Evolutionary conservation across 2,888 invertebrate genomes (phyloP).

Genomic region (Geophilus truncorum): DNA sequence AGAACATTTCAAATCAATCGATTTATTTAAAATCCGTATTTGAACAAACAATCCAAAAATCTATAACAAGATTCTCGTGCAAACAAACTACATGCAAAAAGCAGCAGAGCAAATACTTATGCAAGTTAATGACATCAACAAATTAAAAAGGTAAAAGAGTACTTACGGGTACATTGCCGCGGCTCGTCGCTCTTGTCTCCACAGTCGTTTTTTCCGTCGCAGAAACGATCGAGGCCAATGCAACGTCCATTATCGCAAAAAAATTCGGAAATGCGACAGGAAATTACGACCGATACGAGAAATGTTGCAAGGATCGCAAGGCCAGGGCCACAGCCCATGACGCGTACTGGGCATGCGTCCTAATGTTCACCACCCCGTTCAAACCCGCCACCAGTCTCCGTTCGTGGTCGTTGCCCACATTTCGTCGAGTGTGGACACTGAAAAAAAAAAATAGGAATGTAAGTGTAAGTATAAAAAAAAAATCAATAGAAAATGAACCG

Average conservation of each 20-base stretch:
- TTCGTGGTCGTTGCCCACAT: conserved; percentile 17
- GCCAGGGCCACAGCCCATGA: conserved; percentile 25
- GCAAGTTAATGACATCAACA: background rate
- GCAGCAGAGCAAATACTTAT: background rate
- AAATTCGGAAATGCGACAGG: conserved; percentile 68
- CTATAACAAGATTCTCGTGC: background rate
- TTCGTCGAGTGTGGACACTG: background rate
- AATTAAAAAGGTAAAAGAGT: conserved; percentile 17
- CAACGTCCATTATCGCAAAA: conserved; percentile 65
- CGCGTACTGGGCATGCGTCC: conserved; percentile 8
- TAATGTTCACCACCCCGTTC: background rate
- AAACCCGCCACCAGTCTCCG: background rate
- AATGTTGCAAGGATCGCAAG: background rate
- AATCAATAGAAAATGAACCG: conserved; percentile 21
- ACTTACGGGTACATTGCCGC: conserved; percentile 71
- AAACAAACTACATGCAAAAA: background rate
- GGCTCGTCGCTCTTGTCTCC: conserved; percentile 72
- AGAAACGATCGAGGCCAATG: conserved; percentile 67
- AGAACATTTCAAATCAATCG: background rate
- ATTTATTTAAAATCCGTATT: background rate
- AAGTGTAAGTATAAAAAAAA: background rate
- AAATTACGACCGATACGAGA: conserved; percentile 43
- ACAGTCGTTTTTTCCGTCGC: conserved; percentile 72
- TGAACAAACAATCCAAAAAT: background rate
- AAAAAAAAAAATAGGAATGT: background rate